These are phyloP conservation scores for Pegoplata infirma DNA, from an alignment of 2,888 invertebrate genomes.

Conservation along the genomic window DNA sequence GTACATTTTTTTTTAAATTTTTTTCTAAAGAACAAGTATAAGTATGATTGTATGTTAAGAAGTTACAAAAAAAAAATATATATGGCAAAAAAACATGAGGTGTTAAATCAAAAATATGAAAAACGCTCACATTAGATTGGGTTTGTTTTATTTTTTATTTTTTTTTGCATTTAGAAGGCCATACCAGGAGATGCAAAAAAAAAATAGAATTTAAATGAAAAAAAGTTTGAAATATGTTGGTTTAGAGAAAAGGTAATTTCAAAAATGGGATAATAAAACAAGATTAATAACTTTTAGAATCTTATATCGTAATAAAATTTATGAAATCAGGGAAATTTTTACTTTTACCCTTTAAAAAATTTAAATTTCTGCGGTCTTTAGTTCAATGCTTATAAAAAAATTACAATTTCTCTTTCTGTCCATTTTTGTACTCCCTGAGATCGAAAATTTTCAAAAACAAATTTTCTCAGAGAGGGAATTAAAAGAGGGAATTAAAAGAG, in stretches of 20 bases:
- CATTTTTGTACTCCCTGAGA: too few species aligned
- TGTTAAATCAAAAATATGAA: conserved; percentile 67
- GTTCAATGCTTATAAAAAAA: too few species aligned
- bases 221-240: conserved; percentile 2
- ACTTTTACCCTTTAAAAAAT: too few species aligned
- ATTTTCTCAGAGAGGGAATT: too few species aligned
- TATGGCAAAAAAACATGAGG: conserved; percentile 55
- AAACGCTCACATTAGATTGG: conserved; percentile 65
- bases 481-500: too few species aligned
- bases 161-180: conserved; percentile 30
- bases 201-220: conserved; percentile 44
- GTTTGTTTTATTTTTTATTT: conserved; percentile 21
- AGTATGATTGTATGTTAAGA: not conserved
- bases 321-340: too few species aligned
- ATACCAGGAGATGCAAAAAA: conserved; percentile 7
- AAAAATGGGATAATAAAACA: not conserved
- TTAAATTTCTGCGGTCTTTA: too few species aligned
- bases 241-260: not conserved
- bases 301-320: too few species aligned
- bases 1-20: not conserved
- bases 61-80: conserved; percentile 10
- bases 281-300: too few species aligned
- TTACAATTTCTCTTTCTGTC: too few species aligned
- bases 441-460: too few species aligned
- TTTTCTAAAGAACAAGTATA: not conserved